A percentile compares a stretch with the other conserved stretches of the same genome.
Conservation (phyloP, 2,797 vertebrate species). For the Cyclopterus lumpus region DNA sequence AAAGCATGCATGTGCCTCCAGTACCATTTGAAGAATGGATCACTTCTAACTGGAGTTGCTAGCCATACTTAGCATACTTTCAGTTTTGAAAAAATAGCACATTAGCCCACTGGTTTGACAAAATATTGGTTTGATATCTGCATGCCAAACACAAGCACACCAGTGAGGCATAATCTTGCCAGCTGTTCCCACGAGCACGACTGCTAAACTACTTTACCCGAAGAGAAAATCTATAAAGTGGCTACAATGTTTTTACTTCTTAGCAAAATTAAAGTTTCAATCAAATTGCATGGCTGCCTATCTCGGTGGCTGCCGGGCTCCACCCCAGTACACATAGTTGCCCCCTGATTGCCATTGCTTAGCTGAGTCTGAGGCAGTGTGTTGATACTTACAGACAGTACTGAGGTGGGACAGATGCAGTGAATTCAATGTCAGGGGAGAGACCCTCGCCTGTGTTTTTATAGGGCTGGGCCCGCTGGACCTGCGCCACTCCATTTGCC, state of each 20-base stretch:
- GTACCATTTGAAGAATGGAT: not conserved
- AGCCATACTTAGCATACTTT: not conserved
- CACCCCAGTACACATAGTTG: slow-evolving; percentile 45
- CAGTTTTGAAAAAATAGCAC: not conserved
- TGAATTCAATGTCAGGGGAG: slow-evolving; percentile 82
- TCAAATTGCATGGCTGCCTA: slow-evolving; percentile 27
- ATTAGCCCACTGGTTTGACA: not conserved
- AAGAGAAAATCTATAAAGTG: slow-evolving; percentile 4
- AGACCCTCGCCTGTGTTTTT: slow-evolving; percentile 83
- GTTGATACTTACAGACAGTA: slow-evolving; percentile 87
- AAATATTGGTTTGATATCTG: not conserved
- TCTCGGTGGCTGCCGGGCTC: slow-evolving; percentile 24
- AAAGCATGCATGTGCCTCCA: not conserved
- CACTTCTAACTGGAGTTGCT: not conserved
- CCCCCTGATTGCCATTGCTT: slow-evolving; percentile 24
- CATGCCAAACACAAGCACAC: slow-evolving; percentile 17
- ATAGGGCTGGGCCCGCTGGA: slow-evolving; percentile 82
- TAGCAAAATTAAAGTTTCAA: not conserved
- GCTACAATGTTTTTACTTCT: slow-evolving; percentile 24
- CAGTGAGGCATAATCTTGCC: slow-evolving; percentile 17
- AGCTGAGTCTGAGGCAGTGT: slow-evolving; percentile 58
- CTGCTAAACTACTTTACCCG: not conserved
- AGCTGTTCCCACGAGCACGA: not conserved
- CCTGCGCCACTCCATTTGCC: slow-evolving; percentile 75
- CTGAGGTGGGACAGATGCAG: slow-evolving; percentile 88